These are phyloP conservation scores for Rhipidura dahli DNA, from an alignment of 2,113 vertebrate species.

Conservation along the genomic window DNA sequence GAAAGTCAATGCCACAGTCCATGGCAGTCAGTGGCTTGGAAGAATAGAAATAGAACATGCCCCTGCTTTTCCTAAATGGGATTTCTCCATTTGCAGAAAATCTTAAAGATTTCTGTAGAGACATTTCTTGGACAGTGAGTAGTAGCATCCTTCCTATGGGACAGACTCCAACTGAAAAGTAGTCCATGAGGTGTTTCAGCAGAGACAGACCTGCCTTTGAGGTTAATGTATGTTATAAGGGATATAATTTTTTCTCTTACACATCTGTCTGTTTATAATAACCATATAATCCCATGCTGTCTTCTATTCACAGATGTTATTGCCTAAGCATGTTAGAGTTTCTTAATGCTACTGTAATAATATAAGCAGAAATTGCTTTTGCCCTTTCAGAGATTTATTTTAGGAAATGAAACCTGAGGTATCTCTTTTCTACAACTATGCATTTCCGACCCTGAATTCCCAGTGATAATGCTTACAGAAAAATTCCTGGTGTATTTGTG, in stretches of 20 bases:
- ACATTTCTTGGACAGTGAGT: background rate
- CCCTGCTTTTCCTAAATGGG: background rate
- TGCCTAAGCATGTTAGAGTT: background rate
- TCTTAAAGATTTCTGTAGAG: background rate
- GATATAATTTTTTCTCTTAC: background rate
- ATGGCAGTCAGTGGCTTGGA: background rate
- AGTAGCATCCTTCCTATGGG: background rate
- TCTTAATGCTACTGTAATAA: background rate
- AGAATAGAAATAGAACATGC: background rate
- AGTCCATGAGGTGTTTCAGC: background rate
- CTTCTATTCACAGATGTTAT: background rate
- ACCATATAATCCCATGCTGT: background rate
- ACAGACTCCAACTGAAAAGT: background rate
- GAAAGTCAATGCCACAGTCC: background rate
- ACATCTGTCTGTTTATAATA: background rate
- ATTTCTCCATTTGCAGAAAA: background rate
- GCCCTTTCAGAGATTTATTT: background rate
- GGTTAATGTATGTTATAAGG: background rate
- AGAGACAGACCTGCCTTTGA: background rate
- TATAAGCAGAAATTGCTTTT: background rate
- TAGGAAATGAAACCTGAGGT: background rate
- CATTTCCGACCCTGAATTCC: background rate
- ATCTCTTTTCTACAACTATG: background rate
- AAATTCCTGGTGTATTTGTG: background rate
- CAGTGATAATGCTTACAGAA: background rate